These are phyloP conservation scores for Platycheirus rosarum DNA, from an alignment of 2,888 invertebrate genomes.

Conservation along the genomic window DNA sequence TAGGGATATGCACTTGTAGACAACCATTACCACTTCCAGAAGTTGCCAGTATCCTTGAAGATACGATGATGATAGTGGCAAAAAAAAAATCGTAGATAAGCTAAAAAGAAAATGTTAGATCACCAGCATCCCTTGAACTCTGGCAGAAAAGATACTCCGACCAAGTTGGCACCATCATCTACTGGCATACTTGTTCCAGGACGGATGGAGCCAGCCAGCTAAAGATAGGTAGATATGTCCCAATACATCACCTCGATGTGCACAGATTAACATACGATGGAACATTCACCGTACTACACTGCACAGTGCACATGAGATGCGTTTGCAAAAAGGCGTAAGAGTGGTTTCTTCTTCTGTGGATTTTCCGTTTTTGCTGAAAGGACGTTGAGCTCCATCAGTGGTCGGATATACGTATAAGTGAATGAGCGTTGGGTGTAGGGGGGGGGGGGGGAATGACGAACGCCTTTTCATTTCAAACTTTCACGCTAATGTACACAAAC, in stretches of 20 bases:
- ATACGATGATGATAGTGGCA: constrained; percentile 30
- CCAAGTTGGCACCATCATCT: constrained; percentile 39
- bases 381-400: constrained; percentile 40
- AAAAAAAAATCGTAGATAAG: not conserved
- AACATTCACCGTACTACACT: too few relatives aligned
- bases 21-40: constrained; percentile 44
- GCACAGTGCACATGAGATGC: constrained; percentile 2
- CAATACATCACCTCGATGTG: constrained; percentile 51
- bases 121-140: constrained; percentile 51
- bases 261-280: constrained; percentile 69
- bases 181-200: constrained; percentile 5
- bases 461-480: constrained; percentile 58
- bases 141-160: constrained; percentile 40
- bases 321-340: constrained; percentile 14
- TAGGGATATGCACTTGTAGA: constrained; percentile 16
- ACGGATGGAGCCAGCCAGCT: constrained; percentile 34
- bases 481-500: constrained; percentile 62
- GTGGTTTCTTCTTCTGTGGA: constrained; percentile 25
- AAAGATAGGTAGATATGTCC: constrained; percentile 36
- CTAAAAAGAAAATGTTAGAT: constrained; percentile 46
- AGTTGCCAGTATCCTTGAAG: constrained; percentile 37
- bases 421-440: too few relatives aligned
- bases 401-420: constrained; percentile 4
- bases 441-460: constrained; percentile 41
- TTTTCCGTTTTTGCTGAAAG: constrained; percentile 5